Conservation (phyloP, 2,888 invertebrate genomes). For the Tetragnatha montana region DNA sequence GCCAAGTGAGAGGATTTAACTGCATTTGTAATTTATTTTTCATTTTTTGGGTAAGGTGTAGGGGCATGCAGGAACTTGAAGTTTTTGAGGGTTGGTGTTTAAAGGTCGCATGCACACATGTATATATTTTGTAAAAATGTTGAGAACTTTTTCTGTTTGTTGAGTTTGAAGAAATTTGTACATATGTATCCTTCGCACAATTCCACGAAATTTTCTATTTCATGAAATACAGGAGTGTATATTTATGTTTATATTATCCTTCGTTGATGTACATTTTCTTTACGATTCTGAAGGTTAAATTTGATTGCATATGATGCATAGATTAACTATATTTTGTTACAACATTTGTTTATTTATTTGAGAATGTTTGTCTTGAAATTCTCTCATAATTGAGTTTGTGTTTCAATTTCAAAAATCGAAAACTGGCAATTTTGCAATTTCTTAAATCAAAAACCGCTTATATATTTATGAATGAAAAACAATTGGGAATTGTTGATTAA, state of each 20-base stretch:
- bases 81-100: not conserved
- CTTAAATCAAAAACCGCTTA: too few species aligned
- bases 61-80: not conserved
- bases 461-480: too few species aligned
- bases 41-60: not conserved
- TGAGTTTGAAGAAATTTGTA: not conserved
- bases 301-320: not conserved
- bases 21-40: constrained; percentile 31
- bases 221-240: constrained; percentile 4
- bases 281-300: not conserved
- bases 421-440: not conserved
- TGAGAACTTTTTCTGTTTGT: not conserved
- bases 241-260: not conserved
- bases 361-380: not conserved
- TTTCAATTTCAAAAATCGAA: not conserved
- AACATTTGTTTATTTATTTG: not conserved
- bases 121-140: not conserved
- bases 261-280: not conserved
- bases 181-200: not conserved
- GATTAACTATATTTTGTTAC: not conserved
- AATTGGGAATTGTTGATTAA: too few species aligned
- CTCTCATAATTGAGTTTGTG: not conserved
- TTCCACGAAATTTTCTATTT: constrained; percentile 7
- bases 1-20: not conserved
- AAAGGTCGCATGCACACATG: not conserved